Conservation (phyloP, 2,113 vertebrate species). For the Puntigrus tetrazona region DNA sequence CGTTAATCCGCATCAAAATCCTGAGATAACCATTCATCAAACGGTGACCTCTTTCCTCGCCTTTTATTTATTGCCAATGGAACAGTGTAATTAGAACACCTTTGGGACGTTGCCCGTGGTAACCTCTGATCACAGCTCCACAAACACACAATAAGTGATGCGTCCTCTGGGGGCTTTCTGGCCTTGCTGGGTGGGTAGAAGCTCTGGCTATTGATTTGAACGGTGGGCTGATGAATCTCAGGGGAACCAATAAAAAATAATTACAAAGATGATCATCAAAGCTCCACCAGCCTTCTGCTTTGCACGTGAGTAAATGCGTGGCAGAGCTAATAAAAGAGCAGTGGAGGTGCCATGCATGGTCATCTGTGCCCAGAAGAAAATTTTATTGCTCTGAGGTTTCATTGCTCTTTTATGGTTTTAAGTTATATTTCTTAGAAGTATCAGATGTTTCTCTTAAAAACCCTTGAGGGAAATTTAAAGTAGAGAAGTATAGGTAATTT, state of each 20-base stretch:
- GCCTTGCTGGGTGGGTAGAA: conserved; percentile 67
- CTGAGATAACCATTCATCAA: conserved; percentile 15
- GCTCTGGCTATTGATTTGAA: conserved; percentile 76
- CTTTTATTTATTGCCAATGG: conserved; percentile 49
- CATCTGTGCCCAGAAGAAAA: conserved; percentile 33
- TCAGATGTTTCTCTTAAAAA: neutral
- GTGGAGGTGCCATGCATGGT: conserved; percentile 62
- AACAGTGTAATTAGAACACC: conserved; percentile 56
- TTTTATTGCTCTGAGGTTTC: neutral
- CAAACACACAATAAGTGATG: conserved; percentile 70
- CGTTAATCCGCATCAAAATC: conserved; percentile 39
- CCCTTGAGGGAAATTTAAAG: neutral
- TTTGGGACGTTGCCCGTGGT: conserved; percentile 69
- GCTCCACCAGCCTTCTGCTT: conserved; percentile 72
- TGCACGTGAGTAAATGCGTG: conserved; percentile 74
- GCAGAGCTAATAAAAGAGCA: conserved; percentile 61
- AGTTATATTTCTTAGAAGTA: neutral
- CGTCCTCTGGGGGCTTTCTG: conserved; percentile 74
- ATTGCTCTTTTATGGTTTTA: neutral
- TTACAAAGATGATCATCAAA: conserved; percentile 80
- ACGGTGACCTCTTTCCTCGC: conserved; percentile 22
- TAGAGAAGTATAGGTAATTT: neutral
- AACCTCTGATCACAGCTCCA: conserved; percentile 64
- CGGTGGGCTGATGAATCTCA: conserved; percentile 71
- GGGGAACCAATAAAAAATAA: conserved; percentile 80